A percentile compares a stretch with the other conserved stretches of the same genome.
Evolutionary conservation across 2,113 vertebrate genomes (phyloP).

Genomic region (Colistium nudipinnis): DNA sequence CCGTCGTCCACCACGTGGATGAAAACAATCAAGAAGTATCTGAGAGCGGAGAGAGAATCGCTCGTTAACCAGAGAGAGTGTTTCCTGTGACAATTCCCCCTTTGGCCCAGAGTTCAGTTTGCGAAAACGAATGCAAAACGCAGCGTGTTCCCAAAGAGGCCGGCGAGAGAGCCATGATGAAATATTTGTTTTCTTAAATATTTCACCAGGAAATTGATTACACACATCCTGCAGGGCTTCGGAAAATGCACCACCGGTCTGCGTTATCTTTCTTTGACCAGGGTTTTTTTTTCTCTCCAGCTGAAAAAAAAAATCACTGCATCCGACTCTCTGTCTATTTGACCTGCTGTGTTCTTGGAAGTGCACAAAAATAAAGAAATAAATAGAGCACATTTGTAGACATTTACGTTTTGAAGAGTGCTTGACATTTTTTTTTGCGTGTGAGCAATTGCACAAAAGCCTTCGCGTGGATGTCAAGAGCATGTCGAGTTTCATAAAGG

Average conservation of each 20-base stretch:
- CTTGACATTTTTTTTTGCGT: too few species aligned
- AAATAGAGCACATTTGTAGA: too few species aligned
- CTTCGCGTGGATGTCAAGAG: conserved; percentile 25
- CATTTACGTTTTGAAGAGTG: too few species aligned
- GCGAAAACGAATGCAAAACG: too few species aligned
- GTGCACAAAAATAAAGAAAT: background rate
- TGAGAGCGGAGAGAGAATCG: background rate
- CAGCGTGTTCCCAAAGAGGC: background rate
- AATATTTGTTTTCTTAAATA: conserved; percentile 30
- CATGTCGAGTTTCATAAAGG: conserved; percentile 49
- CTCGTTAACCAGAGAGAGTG: background rate
- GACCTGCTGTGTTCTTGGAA: background rate
- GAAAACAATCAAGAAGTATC: conserved; percentile 1
- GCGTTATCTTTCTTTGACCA: background rate
- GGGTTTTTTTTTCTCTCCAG: conserved; percentile 1
- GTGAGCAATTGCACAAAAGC: conserved; percentile 14
- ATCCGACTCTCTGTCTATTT: background rate
- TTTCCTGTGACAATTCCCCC: conserved; percentile 1
- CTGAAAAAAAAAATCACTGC: too few species aligned
- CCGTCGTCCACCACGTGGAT: background rate
- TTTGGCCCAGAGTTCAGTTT: conserved; percentile 1
- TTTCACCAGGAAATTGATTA: conserved; percentile 42
- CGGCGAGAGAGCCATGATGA: background rate
- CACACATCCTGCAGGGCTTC: conserved; percentile 3
- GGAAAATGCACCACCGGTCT: conserved; percentile 23